Base-by-base conservation (phyloP, 1,140 invertebrate species). In the Zaprionus capensis region DNA sequence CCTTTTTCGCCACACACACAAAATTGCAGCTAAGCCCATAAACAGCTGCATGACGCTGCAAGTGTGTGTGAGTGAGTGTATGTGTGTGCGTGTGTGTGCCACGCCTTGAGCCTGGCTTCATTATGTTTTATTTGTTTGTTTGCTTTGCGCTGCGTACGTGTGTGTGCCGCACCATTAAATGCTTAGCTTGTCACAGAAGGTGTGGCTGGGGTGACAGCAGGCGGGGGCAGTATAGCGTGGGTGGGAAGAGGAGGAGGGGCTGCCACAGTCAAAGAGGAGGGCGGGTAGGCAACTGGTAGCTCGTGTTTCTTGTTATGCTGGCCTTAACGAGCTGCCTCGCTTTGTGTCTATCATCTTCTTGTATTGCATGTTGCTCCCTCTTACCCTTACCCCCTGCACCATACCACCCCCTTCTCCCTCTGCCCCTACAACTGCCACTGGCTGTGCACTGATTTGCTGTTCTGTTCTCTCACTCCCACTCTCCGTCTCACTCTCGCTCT, bases 151-250 rank as follows among this genome's bases (percentile, higher is more conserved):
- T 69, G 71, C 80, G 67, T 77, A 55, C 24, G 74, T 46, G 70
- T 74, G 53, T 57, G 71, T 80, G 84, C 53, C 57, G 67, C 56
- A 62, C 81, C 84, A 90, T 88, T 84, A 90, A 88, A 79, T 80
- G 81, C 81, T 87, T 84, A 78, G 66, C 75, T 76, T 73, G 68
- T 66, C 78, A 81, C 87, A 76, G 46, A 24, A 4, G 53, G 9
- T n/a, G 34, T 46, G 41, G 41, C 69, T 63, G 71, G 67, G 24
- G 62, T 22, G 46, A 31, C 28, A 49, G 41, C 6, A 46, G 1
- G 36, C 6, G 1, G 28, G 5, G 12, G 34, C 31, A 4, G 2
- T 1, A 1, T 2, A 11, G 0, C 9, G n/a, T 1, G 20, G 2
- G 15, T 20, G 12, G 9, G n/a, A 15, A 14, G 6, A 17, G 2